phyloP scores from a whole-genome alignment of 2,888 invertebrate genomes.

The Clistopyga incitator region DNA sequence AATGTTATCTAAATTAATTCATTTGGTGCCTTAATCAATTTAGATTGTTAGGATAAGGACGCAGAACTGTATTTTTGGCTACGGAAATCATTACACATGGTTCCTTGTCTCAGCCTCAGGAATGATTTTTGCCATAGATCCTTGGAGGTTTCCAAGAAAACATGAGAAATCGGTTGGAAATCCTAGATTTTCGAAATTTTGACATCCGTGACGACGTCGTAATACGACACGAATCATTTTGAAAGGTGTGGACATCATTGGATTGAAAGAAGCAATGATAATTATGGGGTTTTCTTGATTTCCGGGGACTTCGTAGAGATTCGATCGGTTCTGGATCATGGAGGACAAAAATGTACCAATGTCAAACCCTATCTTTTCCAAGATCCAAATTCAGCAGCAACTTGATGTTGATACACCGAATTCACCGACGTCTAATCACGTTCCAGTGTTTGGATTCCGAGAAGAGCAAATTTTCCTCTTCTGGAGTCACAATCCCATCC shows the following conservation, averaged over 20 bases:
- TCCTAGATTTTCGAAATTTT: not conserved
- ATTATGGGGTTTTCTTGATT: not conserved
- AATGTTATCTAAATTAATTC: not conserved
- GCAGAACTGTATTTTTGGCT: too few relatives aligned
- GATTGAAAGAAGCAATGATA: not conserved
- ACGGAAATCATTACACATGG: constrained; percentile 24
- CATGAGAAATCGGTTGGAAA: not conserved
- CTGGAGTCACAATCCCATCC: not conserved
- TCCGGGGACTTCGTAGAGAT: not conserved
- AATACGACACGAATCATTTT: not conserved
- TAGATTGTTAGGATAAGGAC: too few relatives aligned
- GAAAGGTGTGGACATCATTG: not conserved
- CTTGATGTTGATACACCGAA: too few relatives aligned
- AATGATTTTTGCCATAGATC: not conserved
- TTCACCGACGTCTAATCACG: too few relatives aligned
- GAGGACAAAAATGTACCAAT: too few relatives aligned
- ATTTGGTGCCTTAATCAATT: not conserved
- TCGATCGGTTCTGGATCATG: not conserved
- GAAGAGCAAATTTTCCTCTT: too few relatives aligned
- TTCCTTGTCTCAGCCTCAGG: not conserved
- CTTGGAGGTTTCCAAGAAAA: not conserved
- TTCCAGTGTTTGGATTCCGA: too few relatives aligned
- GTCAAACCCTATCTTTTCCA: too few relatives aligned
- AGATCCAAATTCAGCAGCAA: too few relatives aligned
- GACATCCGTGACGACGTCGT: not conserved